Conservation (phyloP, 92 coral and sea anemone genomes). For the Meandrina meandrites region DNA sequence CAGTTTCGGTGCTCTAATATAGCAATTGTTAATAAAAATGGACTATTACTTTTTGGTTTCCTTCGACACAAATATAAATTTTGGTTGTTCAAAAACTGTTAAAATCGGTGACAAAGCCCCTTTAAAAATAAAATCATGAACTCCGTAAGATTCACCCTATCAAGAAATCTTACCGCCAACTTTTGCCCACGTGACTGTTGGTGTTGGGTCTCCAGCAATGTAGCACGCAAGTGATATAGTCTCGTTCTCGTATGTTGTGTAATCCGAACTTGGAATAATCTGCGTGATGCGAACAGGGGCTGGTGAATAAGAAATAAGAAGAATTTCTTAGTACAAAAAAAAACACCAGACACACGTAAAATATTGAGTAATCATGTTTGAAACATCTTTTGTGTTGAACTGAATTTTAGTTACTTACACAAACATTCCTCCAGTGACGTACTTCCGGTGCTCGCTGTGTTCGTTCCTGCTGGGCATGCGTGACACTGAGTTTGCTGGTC, state of each 20-base stretch:
- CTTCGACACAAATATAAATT: no score
- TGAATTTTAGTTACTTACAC: slow-evolving; percentile 13
- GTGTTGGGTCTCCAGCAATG: slow-evolving; percentile 76
- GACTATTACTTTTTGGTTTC: no score
- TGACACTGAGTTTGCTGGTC: slow-evolving; percentile 64
- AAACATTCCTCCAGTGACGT: slow-evolving; percentile 71
- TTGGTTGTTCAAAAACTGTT: no score
- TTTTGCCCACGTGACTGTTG: slow-evolving; percentile 61
- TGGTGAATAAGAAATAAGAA: slow-evolving; percentile 2
- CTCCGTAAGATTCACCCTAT: not conserved
- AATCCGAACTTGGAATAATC: slow-evolving; percentile 55
- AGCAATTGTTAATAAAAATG: no score
- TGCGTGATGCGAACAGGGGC: slow-evolving; percentile 72
- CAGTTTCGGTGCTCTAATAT: no score
- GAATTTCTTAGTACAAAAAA: not conserved
- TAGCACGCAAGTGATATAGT: slow-evolving; percentile 70
- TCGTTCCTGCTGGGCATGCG: slow-evolving; percentile 85
- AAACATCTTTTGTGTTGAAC: not conserved
- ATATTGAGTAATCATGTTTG: not conserved
- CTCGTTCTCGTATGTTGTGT: slow-evolving; percentile 55
- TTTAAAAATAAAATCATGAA: not conserved
- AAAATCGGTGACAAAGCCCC: no score
- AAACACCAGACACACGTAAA: not conserved
- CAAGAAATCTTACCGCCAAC: slow-evolving; percentile 55
- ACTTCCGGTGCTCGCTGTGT: slow-evolving; percentile 72